phyloP scores from a whole-genome alignment of 2,797 vertebrate species.

The Hemibagrus guttatus region DNA sequence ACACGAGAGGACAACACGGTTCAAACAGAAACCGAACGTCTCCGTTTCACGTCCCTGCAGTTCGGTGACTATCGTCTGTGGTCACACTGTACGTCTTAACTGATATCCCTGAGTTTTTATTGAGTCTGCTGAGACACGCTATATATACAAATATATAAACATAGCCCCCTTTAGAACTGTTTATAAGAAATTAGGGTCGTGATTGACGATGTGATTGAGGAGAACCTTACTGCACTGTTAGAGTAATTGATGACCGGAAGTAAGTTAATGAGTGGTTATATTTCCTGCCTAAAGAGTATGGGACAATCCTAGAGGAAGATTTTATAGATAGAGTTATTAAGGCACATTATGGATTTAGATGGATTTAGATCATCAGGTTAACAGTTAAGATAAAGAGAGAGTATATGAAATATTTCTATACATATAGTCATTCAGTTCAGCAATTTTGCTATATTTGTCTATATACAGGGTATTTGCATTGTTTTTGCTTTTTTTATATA shows the following conservation, averaged over 20 bases:
- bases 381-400: conserved; percentile 24
- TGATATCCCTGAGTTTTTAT: neutral
- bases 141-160: no score
- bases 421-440: conserved; percentile 7
- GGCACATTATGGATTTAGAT: conserved; percentile 30
- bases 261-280: neutral
- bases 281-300: neutral
- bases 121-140: neutral
- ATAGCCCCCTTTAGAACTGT: neutral
- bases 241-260: neutral
- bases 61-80: neutral
- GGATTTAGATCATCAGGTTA: conserved; percentile 23
- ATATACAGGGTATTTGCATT: conserved; percentile 22
- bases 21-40: neutral
- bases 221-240: neutral
- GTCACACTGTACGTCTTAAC: neutral
- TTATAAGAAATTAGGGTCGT: neutral
- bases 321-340: conserved; percentile 33
- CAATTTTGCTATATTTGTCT: conserved; percentile 38
- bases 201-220: neutral
- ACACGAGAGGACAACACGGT: neutral
- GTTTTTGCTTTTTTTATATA: conserved; percentile 34
- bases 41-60: neutral
- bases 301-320: conserved; percentile 23
- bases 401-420: conserved; percentile 17